Evolutionary conservation across 2,113 vertebrate species (phyloP).

Genomic region (Rynchops niger): DNA sequence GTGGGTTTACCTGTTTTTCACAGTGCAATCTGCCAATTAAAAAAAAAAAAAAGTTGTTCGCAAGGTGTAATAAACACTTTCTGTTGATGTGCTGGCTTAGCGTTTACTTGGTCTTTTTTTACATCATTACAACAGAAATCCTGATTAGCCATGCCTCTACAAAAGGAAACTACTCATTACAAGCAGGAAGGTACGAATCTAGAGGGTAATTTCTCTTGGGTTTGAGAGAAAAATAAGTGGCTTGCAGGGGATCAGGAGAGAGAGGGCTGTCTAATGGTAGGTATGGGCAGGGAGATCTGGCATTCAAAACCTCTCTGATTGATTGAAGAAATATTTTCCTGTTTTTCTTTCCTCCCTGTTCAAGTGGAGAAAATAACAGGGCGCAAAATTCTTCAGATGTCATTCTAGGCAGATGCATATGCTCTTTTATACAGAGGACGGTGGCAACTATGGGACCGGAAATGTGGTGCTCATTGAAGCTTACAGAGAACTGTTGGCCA

Average conservation of each 20-base stretch:
- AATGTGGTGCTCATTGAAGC: neutral
- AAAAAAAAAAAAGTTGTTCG: neutral
- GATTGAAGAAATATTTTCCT: neutral
- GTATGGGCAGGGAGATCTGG: neutral
- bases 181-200: neutral
- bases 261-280: neutral
- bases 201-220: neutral
- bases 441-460: neutral
- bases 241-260: neutral
- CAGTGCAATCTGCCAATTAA: neutral
- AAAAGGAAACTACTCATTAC: neutral
- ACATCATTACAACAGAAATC: neutral
- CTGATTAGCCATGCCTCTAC: neutral
- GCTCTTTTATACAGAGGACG: neutral
- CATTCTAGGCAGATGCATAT: neutral
- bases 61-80: neutral
- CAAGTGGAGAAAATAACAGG: neutral
- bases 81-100: neutral
- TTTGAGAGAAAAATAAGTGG: neutral
- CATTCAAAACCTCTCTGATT: neutral
- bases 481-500: neutral
- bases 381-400: neutral
- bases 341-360: neutral
- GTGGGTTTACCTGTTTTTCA: neutral
- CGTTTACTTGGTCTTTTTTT: neutral